phyloP scores from a whole-genome alignment of 2,797 vertebrate genomes.

The Galagoides demidoff region DNA sequence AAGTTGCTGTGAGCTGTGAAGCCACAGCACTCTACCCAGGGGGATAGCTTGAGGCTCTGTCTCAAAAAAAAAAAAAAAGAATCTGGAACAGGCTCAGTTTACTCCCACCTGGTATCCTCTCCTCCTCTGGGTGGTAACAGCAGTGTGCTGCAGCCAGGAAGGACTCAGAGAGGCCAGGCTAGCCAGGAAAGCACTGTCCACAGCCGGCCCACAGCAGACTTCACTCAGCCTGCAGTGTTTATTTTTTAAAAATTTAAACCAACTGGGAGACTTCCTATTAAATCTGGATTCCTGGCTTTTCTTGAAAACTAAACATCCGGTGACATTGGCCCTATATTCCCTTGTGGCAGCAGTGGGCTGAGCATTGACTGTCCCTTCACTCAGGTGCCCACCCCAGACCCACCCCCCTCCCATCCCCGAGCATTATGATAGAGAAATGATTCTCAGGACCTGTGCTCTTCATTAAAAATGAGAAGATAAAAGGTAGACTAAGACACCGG shows the following conservation, averaged over 20 bases:
- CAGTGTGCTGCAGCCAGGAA: background rate
- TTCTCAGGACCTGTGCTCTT: background rate
- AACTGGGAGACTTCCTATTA: background rate
- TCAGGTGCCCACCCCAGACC: no score
- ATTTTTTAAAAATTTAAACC: slow-evolving; percentile 46
- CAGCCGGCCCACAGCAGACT: background rate
- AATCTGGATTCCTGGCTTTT: background rate
- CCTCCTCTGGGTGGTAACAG: background rate
- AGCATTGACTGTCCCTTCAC: background rate
- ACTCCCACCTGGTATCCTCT: background rate
- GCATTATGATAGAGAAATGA: background rate
- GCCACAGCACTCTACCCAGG: no score
- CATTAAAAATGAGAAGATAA: slow-evolving; percentile 30
- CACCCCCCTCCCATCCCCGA: background rate
- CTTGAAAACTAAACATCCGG: background rate
- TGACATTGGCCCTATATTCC: background rate
- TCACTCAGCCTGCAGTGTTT: slow-evolving; percentile 33
- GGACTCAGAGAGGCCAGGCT: background rate
- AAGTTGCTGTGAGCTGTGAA: no score
- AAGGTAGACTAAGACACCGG: background rate
- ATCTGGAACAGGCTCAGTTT: background rate
- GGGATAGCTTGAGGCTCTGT: no score
- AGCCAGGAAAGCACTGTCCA: background rate
- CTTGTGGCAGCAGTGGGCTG: background rate
- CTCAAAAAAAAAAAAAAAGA: no score